Conservation (phyloP, 2,797 vertebrate genomes). For the Aulostomus chinensis region DNA sequence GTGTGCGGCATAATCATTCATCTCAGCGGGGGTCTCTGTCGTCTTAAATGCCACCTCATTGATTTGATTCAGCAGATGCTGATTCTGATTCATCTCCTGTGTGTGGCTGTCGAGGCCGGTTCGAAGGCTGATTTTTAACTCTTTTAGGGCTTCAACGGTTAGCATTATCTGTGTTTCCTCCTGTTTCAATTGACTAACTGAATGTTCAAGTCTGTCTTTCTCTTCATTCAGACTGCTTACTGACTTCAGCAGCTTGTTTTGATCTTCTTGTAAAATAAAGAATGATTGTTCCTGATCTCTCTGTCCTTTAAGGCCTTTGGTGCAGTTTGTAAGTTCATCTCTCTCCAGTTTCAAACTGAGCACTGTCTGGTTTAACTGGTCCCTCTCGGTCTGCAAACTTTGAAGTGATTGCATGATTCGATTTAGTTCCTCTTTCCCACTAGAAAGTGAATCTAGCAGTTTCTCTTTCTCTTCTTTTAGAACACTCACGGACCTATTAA, state of each 20-base stretch:
- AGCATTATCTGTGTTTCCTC: slow-evolving; percentile 53
- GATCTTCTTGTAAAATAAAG: slow-evolving; percentile 30
- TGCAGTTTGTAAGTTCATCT: slow-evolving; percentile 31
- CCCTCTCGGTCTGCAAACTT: slow-evolving; percentile 51
- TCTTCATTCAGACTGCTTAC: slow-evolving; percentile 53
- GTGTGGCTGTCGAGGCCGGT: slow-evolving; percentile 17
- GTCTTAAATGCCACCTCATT: background rate
- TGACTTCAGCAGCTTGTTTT: slow-evolving; percentile 24
- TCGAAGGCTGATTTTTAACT: slow-evolving; percentile 35
- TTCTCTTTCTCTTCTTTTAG: slow-evolving; percentile 55
- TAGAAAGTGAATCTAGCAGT: slow-evolving; percentile 42
- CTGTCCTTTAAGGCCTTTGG: slow-evolving; percentile 34
- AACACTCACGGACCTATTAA: slow-evolving; percentile 29
- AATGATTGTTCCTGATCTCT: slow-evolving; percentile 31
- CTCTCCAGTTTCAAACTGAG: slow-evolving; percentile 52
- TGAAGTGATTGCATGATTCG: slow-evolving; percentile 35
- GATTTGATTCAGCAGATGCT: slow-evolving; percentile 11
- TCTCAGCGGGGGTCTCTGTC: background rate
- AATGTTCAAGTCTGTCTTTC: slow-evolving; percentile 41
- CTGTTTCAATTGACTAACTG: slow-evolving; percentile 48
- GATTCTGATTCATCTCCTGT: slow-evolving; percentile 26
- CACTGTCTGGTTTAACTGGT: slow-evolving; percentile 43
- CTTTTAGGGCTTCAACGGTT: slow-evolving; percentile 30
- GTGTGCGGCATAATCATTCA: slow-evolving; percentile 6
- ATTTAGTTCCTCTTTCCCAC: slow-evolving; percentile 46